A percentile compares a stretch with the other conserved stretches of the same genome.
phyloP scores from a whole-genome alignment of 2,888 invertebrate species.

The Bombylius major region DNA sequence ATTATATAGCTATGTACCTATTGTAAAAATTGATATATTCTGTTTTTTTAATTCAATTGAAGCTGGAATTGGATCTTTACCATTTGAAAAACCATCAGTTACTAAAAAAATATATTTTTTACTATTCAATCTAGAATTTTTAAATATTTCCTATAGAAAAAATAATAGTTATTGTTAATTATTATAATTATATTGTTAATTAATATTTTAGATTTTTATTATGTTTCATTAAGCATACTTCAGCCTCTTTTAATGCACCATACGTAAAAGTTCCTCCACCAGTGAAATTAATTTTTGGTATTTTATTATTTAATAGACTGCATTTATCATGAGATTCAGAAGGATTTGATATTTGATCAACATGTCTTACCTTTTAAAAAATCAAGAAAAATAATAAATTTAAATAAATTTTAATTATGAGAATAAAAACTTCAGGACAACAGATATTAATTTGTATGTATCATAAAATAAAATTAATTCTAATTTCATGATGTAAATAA shows the following conservation, averaged over 20 bases:
- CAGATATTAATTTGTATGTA: too few species aligned
- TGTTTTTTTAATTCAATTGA: constrained; percentile 43
- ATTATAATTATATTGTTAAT: background rate
- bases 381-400: background rate
- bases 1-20: constrained; percentile 27
- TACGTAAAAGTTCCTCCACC: constrained; percentile 58
- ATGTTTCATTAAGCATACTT: constrained; percentile 32
- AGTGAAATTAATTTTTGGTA: constrained; percentile 45
- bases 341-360: constrained; percentile 47
- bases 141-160: constrained; percentile 37
- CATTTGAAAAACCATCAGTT: constrained; percentile 60
- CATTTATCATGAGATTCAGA: constrained; percentile 48
- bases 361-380: constrained; percentile 32
- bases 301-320: constrained; percentile 44
- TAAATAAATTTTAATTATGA: background rate
- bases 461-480: too few species aligned
- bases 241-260: constrained; percentile 52
- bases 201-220: background rate
- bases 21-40: constrained; percentile 42
- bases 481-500: too few species aligned
- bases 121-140: constrained; percentile 34
- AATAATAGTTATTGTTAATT: background rate
- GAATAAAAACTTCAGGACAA: too few species aligned
- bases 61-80: constrained; percentile 50
- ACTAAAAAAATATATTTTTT: constrained; percentile 52